Base-by-base conservation (phyloP, 2,888 invertebrate genomes). In the Neoascia interrupta region DNA sequence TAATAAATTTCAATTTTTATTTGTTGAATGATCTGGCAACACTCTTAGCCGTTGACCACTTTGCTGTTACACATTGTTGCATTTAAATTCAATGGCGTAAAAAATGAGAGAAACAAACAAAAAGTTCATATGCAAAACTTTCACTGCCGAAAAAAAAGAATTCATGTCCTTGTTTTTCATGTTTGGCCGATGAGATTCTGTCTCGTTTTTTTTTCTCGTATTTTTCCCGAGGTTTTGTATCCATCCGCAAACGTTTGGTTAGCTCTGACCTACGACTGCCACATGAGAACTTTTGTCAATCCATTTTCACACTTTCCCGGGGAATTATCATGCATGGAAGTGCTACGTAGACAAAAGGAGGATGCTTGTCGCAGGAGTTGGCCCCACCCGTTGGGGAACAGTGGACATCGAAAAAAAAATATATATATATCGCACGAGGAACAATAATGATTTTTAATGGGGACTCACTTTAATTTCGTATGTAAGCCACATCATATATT, bases 381-480 rank as follows among this genome's bases (percentile, higher is more conserved):
- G 3, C 21, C 18, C 2, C 31, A 31, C 13, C 16, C 19, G 11
- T 36, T 1, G 28, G 51, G 23, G 19, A n/a, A n/a, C n/a, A n/a
- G n/a, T n/a, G n/a, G 6, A 15, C 58, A 13, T 10, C 19, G n/a
- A 21, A 47, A 53, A 58, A 36, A 49, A n/a, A n/a, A n/a, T n/a
- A n/a, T n/a, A n/a, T n/a, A n/a, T n/a, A n/a, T n/a, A 64, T 64
- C 47, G 16, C 66, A 31, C 16, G 54, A 66, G 41, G 37, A 51
- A 61, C 72, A 56, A 72, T 79, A 74, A 79, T 79, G 72, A 73
- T 68, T 79, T 79, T 79, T 79, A 79, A 72, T 73, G 45, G 79
- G 61, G 66, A 79, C 72, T 79, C 72, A 79, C 79, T 73, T 73
- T 79, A 79, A 73, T 79, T 73, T 79, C 56, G 79, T 72, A 73